Evolutionary conservation across 1,140 invertebrate genomes (phyloP).

Genomic region (Drosophila melanica): DNA sequence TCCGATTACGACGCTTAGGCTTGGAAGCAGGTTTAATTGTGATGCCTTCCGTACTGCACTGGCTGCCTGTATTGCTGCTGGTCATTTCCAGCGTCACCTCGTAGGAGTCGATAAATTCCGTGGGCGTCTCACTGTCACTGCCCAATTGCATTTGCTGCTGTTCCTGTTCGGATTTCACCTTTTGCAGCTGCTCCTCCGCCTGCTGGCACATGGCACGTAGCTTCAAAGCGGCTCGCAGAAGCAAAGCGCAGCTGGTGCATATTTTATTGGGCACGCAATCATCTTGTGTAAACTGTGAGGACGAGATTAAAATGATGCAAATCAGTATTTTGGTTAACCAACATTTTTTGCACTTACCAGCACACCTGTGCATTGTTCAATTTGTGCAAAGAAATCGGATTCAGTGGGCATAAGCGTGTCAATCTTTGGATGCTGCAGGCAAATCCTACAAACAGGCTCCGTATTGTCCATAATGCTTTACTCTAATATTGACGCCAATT

Average conservation of each 20-base stretch:
- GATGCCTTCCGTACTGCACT: slow-evolving; percentile 28
- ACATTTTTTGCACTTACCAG: slow-evolving; percentile 13
- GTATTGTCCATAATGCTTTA: slow-evolving; percentile 15
- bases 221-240: slow-evolving; percentile 58
- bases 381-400: slow-evolving; percentile 34
- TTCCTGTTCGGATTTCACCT: neutral
- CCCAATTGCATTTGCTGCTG: neutral
- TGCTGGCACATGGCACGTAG: slow-evolving; percentile 57
- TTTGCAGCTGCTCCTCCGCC: slow-evolving; percentile 41
- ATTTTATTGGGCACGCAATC: slow-evolving; percentile 48
- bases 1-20: neutral
- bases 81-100: slow-evolving; percentile 25
- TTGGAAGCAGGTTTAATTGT: slow-evolving; percentile 27
- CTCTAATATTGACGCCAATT: slow-evolving; percentile 11
- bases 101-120: slow-evolving; percentile 40
- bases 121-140: slow-evolving; percentile 26
- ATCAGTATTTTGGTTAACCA: neutral
- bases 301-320: neutral
- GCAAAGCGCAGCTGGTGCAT: slow-evolving; percentile 58
- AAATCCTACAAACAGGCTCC: slow-evolving; percentile 58
- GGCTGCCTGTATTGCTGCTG: slow-evolving; percentile 12
- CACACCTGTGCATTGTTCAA: slow-evolving; percentile 55
- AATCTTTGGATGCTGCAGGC: slow-evolving; percentile 50
- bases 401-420: slow-evolving; percentile 54
- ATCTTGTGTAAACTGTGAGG: slow-evolving; percentile 41